Evolutionary conservation across 2,797 vertebrate genomes (phyloP).

Genomic region (Falco peregrinus): DNA sequence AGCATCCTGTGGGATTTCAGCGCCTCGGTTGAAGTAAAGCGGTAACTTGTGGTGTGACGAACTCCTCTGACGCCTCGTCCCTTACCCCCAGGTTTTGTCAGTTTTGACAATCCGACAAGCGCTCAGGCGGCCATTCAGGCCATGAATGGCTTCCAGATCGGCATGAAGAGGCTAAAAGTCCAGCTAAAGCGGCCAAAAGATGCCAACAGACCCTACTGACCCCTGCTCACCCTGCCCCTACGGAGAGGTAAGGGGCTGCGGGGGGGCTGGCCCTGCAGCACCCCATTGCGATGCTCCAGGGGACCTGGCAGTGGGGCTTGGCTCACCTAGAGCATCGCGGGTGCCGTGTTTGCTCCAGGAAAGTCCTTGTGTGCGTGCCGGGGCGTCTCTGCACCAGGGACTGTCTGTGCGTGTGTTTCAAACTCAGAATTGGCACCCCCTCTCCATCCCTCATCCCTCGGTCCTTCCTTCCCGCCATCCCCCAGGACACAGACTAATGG

Average conservation of each 20-base stretch:
- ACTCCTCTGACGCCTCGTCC: not conserved
- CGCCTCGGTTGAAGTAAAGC: accelerated
- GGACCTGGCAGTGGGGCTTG: accelerated
- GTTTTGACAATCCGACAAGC: constrained; percentile 97
- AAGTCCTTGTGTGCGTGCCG: accelerated
- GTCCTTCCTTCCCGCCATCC: not conserved
- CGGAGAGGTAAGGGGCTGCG: constrained; percentile 60
- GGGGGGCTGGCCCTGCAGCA: not conserved
- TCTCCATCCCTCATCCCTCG: accelerated
- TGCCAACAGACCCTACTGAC: constrained; percentile 98
- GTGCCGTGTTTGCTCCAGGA: not conserved
- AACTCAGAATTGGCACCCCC: not conserved
- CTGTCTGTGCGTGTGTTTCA: accelerated
- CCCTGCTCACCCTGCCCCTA: constrained; percentile 60
- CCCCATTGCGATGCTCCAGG: accelerated
- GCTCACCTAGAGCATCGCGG: accelerated
- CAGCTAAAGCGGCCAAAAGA: constrained; percentile 98
- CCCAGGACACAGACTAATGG: not conserved
- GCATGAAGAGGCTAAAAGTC: constrained; percentile 99
- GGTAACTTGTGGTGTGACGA: not conserved
- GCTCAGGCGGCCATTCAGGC: constrained; percentile 98
- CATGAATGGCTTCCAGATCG: constrained; percentile 98
- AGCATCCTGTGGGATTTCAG: not conserved
- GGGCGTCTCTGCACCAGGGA: not conserved
- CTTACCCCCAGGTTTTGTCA: constrained; percentile 87